phyloP scores from a whole-genome alignment of 2,113 vertebrate species.

The Sorex araneus region DNA sequence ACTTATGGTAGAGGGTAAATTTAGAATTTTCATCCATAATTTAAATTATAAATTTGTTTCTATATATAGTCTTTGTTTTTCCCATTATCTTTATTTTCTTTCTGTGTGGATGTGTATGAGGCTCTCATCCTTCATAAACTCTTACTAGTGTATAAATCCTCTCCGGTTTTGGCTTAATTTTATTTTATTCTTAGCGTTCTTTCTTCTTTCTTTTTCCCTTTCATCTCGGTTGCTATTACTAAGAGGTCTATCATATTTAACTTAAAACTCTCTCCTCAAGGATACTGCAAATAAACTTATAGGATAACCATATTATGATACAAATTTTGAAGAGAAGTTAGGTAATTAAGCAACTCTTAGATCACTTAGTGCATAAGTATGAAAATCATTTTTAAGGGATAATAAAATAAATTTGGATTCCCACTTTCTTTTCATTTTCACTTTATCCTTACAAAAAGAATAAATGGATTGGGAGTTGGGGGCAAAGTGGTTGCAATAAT shows the following conservation, averaged over 20 bases:
- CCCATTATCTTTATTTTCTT: not conserved
- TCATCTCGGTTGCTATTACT: not conserved
- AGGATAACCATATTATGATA: not conserved
- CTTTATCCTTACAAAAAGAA: not conserved
- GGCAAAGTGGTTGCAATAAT: not conserved
- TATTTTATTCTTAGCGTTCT: not conserved
- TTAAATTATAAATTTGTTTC: not conserved
- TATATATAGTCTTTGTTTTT: not conserved
- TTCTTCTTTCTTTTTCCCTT: constrained; percentile 25
- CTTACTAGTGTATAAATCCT: not conserved
- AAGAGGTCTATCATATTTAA: not conserved
- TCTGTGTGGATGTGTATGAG: not conserved
- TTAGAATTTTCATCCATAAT: not conserved
- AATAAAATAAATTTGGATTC: constrained; percentile 40
- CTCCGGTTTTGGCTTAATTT: not conserved
- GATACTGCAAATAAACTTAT: constrained; percentile 12
- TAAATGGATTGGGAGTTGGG: not conserved
- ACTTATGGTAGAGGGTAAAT: not conserved
- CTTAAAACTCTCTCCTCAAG: constrained; percentile 7
- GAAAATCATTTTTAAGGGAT: constrained; percentile 13
- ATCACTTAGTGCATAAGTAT: constrained; percentile 54
- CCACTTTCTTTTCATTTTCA: not conserved
- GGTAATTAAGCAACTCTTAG: constrained; percentile 31
- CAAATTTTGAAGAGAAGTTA: constrained; percentile 57
- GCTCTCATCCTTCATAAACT: not conserved